Percentiles rank a stretch among this genome's conserved stretches.
phyloP scores from a whole-genome alignment of 2,113 vertebrate genomes.

The Alethe castanea region DNA sequence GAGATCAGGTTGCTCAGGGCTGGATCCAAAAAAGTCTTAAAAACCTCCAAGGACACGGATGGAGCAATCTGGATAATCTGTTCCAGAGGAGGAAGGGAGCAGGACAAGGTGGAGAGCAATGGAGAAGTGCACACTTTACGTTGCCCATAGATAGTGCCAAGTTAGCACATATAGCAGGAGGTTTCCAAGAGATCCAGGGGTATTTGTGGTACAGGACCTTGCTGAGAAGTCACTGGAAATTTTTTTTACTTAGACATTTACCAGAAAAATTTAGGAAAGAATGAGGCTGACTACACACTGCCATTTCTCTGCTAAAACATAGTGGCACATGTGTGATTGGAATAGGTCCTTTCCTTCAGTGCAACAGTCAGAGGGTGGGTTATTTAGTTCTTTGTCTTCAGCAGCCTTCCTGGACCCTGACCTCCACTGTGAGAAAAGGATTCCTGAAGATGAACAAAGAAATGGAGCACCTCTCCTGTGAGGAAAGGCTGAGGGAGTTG shows the following conservation, averaged over 20 bases:
- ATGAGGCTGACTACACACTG: background rate
- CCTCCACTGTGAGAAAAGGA: background rate
- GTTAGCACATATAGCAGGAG: background rate
- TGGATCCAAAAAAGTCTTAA: background rate
- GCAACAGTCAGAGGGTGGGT: background rate
- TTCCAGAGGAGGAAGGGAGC: background rate
- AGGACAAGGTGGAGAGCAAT: background rate
- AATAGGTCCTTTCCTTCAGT: background rate
- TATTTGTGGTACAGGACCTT: background rate
- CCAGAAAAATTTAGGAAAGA: background rate
- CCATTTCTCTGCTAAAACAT: background rate
- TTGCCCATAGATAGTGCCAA: background rate
- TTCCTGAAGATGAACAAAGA: background rate
- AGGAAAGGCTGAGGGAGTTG: background rate
- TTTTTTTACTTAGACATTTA: background rate
- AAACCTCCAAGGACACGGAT: background rate
- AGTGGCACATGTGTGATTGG: background rate
- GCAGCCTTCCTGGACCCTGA: background rate
- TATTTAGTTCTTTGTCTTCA: background rate
- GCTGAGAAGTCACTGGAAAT: background rate
- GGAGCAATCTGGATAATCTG: background rate
- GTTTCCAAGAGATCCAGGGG: background rate
- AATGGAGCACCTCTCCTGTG: background rate
- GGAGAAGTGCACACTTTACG: background rate
- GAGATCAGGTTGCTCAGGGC: background rate